A percentile compares a stretch with the other conserved stretches of the same genome.
Conservation (phyloP, 2,113 vertebrate species). For the Sinocyclocheilus anshuiensis region DNA sequence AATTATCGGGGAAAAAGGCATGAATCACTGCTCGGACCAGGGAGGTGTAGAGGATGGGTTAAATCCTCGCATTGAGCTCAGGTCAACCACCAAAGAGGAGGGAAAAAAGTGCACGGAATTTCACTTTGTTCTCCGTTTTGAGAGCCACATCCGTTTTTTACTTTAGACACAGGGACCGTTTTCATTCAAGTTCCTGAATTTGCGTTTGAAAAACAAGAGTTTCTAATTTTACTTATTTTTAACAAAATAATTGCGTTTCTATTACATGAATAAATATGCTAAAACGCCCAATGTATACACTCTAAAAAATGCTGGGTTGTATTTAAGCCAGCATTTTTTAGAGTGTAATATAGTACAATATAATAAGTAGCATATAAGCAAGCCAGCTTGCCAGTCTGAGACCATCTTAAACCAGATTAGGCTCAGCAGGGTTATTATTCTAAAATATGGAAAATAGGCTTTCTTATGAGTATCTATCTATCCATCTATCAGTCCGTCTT, state of each 20-base stretch:
- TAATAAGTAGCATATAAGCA: too few species aligned
- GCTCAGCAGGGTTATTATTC: too few species aligned
- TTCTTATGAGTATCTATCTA: too few species aligned
- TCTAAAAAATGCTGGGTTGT: too few species aligned
- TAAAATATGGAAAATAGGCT: too few species aligned
- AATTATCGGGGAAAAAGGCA: slow-evolving; percentile 21
- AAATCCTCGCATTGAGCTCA: slow-evolving; percentile 1
- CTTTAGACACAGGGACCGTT: background rate
- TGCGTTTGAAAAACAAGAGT: background rate
- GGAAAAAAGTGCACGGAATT: background rate
- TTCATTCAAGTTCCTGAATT: background rate
- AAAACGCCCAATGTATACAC: background rate
- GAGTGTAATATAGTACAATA: background rate
- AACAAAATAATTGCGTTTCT: background rate
- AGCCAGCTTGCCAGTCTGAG: too few species aligned
- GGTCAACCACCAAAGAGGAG: background rate
- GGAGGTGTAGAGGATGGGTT: slow-evolving; percentile 10
- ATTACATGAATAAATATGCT: background rate
- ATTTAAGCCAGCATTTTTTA: too few species aligned
- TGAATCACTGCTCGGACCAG: background rate
- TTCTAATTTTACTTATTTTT: background rate
- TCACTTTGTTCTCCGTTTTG: background rate
- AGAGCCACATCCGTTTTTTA: background rate
- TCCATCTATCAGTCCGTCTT: too few species aligned
- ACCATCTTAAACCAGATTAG: too few species aligned